Evolutionary conservation across 1,140 invertebrate species (phyloP).

Genomic region (Apis dorsata): DNA sequence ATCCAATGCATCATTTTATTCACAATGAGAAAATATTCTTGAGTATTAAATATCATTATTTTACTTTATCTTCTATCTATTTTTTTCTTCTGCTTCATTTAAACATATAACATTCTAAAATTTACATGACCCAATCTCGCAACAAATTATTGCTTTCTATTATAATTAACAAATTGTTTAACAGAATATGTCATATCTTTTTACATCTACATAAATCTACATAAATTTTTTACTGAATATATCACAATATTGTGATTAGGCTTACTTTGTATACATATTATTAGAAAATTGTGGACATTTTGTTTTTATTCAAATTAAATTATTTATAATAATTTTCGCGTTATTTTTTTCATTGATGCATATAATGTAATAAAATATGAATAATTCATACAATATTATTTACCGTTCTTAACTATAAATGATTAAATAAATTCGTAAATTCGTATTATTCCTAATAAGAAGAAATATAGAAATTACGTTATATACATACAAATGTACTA

Average conservation of each 20-base stretch:
- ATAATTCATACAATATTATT: constrained; percentile 51
- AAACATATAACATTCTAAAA: constrained; percentile 42
- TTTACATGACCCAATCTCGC: constrained; percentile 49
- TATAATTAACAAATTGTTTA: constrained; percentile 51
- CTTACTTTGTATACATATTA: constrained; percentile 53
- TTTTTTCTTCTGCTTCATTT: constrained; percentile 31
- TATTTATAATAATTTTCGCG: not conserved
- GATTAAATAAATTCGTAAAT: constrained; percentile 60
- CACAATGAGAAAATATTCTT: constrained; percentile 53
- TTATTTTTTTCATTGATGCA: constrained; percentile 32
- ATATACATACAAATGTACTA: constrained; percentile 40
- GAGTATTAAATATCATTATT: constrained; percentile 38
- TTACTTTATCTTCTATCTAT: constrained; percentile 34
- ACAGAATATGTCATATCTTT: constrained; percentile 36
- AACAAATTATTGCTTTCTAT: constrained; percentile 64
- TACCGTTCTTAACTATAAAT: constrained; percentile 53
- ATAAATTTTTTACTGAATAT: constrained; percentile 55
- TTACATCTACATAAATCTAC: constrained; percentile 43
- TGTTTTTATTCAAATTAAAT: constrained; percentile 39
- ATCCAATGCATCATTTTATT: constrained; percentile 39
- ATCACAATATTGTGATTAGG: constrained; percentile 64
- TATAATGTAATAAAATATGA: constrained; percentile 56
- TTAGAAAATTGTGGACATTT: constrained; percentile 43
- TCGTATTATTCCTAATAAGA: constrained; percentile 39
- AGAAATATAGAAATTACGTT: constrained; percentile 48